These are phyloP conservation scores for Ruditapes philippinarum DNA, from an alignment of 1,140 invertebrate genomes.

Conservation along the genomic window DNA sequence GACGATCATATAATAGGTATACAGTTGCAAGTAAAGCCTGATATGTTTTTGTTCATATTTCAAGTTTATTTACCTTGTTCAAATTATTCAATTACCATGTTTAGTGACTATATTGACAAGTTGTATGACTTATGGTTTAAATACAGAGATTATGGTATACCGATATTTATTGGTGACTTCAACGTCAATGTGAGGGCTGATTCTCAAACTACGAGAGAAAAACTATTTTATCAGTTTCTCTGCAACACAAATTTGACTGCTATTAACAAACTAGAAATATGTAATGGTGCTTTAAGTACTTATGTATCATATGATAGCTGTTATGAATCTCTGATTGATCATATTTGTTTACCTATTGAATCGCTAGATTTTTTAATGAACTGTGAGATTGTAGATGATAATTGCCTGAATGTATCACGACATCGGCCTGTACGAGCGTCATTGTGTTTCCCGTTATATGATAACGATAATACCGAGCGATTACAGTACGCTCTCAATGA, in stretches of 20 bases:
- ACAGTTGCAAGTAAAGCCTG: conserved; percentile 15
- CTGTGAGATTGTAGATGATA: no score
- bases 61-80: conserved; percentile 36
- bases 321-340: no score
- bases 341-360: no score
- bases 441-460: not conserved
- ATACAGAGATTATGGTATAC: not conserved
- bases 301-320: no score
- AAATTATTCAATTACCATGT: conserved; percentile 10
- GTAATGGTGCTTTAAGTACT: no score
- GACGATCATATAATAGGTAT: conserved; percentile 34
- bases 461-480: no score
- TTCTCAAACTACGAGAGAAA: no score
- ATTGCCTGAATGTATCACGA: no score
- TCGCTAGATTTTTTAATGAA: no score
- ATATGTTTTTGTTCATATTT: conserved; percentile 11
- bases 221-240: conserved; percentile 10
- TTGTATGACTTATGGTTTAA: conserved; percentile 25
- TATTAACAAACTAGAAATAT: no score
- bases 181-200: not conserved
- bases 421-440: not conserved
- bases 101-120: conserved; percentile 34
- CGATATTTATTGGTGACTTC: conserved; percentile 12
- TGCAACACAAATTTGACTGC: no score
- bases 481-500: no score